A percentile compares a stretch with the other conserved stretches of the same genome.
These are phyloP conservation scores for Mythimna vitellina DNA, from an alignment of 2,888 invertebrate species.

Conservation along the genomic window DNA sequence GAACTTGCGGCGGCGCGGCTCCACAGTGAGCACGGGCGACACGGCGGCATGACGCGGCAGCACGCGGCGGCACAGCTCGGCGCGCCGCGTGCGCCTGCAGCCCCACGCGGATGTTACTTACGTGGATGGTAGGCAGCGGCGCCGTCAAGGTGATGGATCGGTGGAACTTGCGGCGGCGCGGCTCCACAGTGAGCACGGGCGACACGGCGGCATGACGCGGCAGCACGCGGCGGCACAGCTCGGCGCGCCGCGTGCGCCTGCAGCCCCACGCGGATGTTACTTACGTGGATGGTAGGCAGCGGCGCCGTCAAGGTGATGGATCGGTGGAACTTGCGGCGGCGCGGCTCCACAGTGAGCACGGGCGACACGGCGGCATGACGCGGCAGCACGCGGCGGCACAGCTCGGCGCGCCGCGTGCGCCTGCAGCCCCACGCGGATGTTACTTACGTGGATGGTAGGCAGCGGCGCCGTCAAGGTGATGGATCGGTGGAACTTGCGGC, in stretches of 20 bases:
- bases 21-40: conserved; percentile 99
- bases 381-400: conserved; percentile 96
- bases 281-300: conserved; percentile 89
- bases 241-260: conserved; percentile 99
- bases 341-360: no score
- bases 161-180: conserved; percentile 99
- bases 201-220: conserved; percentile 99
- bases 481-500: conserved; percentile 96
- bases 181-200: conserved; percentile 99
- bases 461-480: conserved; percentile 98
- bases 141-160: conserved; percentile 99
- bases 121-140: conserved; percentile 93
- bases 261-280: conserved; percentile 92
- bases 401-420: conserved; percentile 98
- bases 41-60: conserved; percentile 99
- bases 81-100: conserved; percentile 98
- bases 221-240: conserved; percentile 95
- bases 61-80: conserved; percentile 95
- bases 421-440: conserved; percentile 94
- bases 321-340: conserved; percentile 94
- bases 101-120: conserved; percentile 91
- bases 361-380: conserved; percentile 95
- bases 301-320: conserved; percentile 99
- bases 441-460: conserved; percentile 88
- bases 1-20: conserved; percentile 99